Evolutionary conservation across 2,113 vertebrate species (phyloP).

Genomic region (Apus apus): DNA sequence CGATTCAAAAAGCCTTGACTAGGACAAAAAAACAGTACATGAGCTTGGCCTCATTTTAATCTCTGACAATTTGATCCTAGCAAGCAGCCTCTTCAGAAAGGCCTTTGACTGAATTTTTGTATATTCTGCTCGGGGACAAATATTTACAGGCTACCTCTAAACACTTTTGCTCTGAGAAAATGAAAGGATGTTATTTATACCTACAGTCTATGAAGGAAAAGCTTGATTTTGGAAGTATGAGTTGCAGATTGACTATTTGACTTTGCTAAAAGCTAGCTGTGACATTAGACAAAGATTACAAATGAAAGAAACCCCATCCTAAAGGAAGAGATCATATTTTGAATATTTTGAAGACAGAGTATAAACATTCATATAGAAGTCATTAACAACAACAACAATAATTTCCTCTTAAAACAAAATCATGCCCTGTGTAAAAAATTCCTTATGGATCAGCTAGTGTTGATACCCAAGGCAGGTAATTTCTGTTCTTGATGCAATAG

Average conservation of each 20-base stretch:
- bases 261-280: not conserved
- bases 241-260: not conserved
- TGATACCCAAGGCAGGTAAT: not conserved
- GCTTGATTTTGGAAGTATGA: not conserved
- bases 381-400: not conserved
- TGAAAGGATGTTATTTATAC: not conserved
- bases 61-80: not conserved
- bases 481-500: not conserved
- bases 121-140: not conserved
- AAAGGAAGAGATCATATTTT: not conserved
- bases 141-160: not conserved
- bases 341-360: not conserved
- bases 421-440: not conserved
- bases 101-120: not conserved
- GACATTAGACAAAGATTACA: not conserved
- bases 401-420: not conserved
- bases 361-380: not conserved
- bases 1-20: not conserved
- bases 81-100: not conserved
- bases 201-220: not conserved
- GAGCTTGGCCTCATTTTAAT: not conserved
- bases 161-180: not conserved
- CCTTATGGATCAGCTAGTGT: not conserved
- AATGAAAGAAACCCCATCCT: not conserved
- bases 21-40: not conserved